Percentiles rank a stretch among this genome's conserved stretches.
These are phyloP conservation scores for Megalopta genalis DNA, from an alignment of 1,140 invertebrate genomes.

Conservation along the genomic window DNA sequence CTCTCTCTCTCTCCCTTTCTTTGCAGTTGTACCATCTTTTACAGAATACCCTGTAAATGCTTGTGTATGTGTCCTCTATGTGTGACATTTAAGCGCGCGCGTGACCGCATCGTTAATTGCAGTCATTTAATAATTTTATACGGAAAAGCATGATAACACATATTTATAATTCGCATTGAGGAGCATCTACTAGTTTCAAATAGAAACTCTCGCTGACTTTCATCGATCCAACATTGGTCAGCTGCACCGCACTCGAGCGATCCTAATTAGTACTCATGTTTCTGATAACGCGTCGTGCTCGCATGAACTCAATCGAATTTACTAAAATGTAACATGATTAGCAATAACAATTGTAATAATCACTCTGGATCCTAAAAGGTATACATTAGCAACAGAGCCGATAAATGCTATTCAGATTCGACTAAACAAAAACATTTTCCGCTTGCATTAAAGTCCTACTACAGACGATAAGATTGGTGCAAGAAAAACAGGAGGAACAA, in stretches of 20 bases:
- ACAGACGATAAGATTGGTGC: not conserved
- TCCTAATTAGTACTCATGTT: conserved; percentile 42
- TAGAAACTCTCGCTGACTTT: conserved; percentile 48
- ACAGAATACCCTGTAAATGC: conserved; percentile 61
- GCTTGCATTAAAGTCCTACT: not conserved
- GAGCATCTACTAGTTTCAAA: conserved; percentile 46
- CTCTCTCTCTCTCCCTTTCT: conserved; percentile 3
- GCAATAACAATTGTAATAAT: conserved; percentile 23
- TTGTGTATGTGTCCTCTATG: conserved; percentile 9
- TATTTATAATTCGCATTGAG: conserved; percentile 62
- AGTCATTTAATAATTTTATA: conserved; percentile 70
- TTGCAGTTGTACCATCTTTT: conserved; percentile 53
- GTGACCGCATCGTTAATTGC: conserved; percentile 38
- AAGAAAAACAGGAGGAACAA: conserved; percentile 1
- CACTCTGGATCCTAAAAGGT: conserved; percentile 12
- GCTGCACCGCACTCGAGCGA: conserved; percentile 28
- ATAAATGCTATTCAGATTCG: conserved; percentile 6
- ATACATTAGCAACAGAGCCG: conserved; percentile 16
- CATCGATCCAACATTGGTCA: conserved; percentile 63
- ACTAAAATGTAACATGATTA: conserved; percentile 32
- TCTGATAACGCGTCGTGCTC: conserved; percentile 43
- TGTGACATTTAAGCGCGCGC: conserved; percentile 19
- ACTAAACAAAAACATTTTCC: not conserved
- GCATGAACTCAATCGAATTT: conserved; percentile 3
- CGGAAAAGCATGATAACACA: conserved; percentile 72